These are phyloP conservation scores for Ormyrus pomaceus DNA, from an alignment of 2,888 invertebrate genomes.

Conservation along the genomic window DNA sequence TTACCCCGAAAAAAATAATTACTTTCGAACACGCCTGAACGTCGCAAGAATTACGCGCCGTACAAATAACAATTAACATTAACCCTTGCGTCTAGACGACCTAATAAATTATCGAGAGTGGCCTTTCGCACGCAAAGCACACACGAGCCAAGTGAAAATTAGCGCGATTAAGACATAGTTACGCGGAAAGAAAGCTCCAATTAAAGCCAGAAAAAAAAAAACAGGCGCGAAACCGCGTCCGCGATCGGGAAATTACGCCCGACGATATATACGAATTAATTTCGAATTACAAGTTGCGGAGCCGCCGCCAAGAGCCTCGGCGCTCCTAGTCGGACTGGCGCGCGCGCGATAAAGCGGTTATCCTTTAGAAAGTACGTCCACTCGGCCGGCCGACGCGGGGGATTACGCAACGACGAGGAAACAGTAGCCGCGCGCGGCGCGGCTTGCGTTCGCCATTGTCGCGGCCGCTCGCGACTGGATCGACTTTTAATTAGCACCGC, in stretches of 20 bases:
- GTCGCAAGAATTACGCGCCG: too few species aligned
- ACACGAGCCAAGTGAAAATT: neutral
- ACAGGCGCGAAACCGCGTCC: neutral
- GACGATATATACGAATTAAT: conserved; percentile 29
- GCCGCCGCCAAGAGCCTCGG: neutral
- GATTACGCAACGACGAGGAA: conserved; percentile 46
- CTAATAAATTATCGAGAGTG: neutral
- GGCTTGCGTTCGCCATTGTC: conserved; percentile 20
- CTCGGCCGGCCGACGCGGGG: conserved; percentile 14
- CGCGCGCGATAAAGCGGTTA: conserved; percentile 33
- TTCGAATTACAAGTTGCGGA: conserved; percentile 34
- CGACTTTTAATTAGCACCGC: conserved; percentile 28
- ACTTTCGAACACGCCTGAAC: too few species aligned
- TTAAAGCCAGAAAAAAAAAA: too few species aligned
- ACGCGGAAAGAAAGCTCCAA: too few species aligned
- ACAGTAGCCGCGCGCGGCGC: conserved; percentile 13
- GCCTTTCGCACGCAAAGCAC: neutral
- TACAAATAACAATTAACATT: too few species aligned
- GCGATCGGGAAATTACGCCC: neutral
- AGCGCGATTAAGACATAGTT: too few species aligned
- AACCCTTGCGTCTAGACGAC: neutral
- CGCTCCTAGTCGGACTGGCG: neutral
- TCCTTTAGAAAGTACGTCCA: conserved; percentile 48
- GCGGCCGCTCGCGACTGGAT: neutral
- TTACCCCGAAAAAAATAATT: too few species aligned